Percentiles rank a stretch among this genome's conserved stretches.
Conservation (phyloP, 2,113 vertebrate species). For the Phyllostomus hastatus region DNA sequence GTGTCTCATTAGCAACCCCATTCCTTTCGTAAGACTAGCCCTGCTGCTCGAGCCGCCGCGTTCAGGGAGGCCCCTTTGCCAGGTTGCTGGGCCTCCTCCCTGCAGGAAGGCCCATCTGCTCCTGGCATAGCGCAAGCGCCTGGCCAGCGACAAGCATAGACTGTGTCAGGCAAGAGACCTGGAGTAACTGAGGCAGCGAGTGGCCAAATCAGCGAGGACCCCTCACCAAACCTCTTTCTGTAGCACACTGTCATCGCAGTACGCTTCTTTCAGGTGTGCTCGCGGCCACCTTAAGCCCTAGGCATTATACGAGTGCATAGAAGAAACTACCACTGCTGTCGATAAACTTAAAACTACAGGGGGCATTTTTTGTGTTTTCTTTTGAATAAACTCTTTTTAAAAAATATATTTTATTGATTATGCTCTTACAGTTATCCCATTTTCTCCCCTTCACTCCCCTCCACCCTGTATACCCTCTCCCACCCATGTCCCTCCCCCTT, state of each 20-base stretch:
- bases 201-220: neutral
- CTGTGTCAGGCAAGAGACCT: neutral
- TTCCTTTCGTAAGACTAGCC: neutral
- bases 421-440: too few species aligned
- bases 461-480: too few species aligned
- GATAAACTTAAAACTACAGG: neutral
- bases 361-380: neutral
- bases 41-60: neutral
- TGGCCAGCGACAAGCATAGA: neutral
- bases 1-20: neutral
- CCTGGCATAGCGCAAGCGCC: neutral
- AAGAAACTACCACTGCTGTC: neutral
- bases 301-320: neutral
- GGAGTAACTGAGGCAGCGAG: neutral
- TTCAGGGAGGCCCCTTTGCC: neutral
- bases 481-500: too few species aligned
- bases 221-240: neutral
- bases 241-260: neutral
- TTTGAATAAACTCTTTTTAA: neutral
- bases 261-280: neutral
- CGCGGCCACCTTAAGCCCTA: neutral
- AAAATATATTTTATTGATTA: too few species aligned
- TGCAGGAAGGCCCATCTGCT: constrained; percentile 49
- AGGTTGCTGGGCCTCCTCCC: neutral
- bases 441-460: too few species aligned